phyloP scores from a whole-genome alignment of 2,888 invertebrate species.

The Myopa testacea region DNA sequence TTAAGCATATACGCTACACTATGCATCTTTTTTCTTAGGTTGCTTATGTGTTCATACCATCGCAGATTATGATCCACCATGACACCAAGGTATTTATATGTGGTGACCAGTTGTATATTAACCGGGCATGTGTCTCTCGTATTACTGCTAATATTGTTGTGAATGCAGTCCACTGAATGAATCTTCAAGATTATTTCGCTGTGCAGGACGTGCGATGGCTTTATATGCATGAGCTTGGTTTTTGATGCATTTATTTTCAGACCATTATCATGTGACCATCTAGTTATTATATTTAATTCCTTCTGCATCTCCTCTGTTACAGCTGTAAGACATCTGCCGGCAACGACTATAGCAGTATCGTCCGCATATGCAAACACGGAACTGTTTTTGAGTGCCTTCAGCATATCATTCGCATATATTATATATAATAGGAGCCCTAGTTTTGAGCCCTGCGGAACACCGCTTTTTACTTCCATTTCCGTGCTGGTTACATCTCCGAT shows the following conservation, averaged over 20 bases:
- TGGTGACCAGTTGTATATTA: no score
- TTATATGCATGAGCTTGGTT: not conserved
- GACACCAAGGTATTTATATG: no score
- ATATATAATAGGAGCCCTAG: no score
- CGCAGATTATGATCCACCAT: no score
- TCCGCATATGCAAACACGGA: not conserved
- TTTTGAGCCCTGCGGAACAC: slow-evolving; percentile 24
- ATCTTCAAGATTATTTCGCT: not conserved
- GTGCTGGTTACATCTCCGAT: not conserved
- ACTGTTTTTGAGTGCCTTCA: not conserved
- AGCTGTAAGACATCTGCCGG: not conserved
- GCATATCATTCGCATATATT: not conserved
- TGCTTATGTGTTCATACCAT: no score
- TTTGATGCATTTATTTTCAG: no score
- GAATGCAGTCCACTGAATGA: no score
- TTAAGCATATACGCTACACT: no score
- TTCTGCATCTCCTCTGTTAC: not conserved
- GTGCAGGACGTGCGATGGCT: not conserved
- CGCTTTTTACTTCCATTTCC: not conserved
- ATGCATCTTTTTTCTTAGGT: no score
- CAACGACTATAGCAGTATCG: not conserved
- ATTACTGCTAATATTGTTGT: no score
- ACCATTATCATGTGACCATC: not conserved
- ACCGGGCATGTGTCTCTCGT: no score
- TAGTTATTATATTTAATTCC: not conserved